Conservation (phyloP, 2,797 vertebrate species). For the Choloepus didactylus region DNA sequence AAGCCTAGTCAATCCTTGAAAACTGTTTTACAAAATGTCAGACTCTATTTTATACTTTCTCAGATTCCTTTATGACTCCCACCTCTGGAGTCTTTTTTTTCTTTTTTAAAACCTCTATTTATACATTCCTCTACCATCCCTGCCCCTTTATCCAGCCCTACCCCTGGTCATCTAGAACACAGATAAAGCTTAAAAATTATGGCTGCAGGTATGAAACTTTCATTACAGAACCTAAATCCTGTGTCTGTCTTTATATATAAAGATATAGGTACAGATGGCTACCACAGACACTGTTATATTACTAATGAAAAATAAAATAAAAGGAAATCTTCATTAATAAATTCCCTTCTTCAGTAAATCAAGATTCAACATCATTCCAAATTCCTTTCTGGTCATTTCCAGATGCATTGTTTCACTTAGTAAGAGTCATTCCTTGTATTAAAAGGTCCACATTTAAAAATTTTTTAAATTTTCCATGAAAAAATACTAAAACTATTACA, state of each 20-base stretch:
- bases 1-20: neutral
- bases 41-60: neutral
- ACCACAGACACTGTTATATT: neutral
- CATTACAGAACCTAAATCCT: neutral
- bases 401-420: neutral
- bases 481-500: neutral
- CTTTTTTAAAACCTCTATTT: neutral
- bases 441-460: neutral
- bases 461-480: neutral
- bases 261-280: neutral
- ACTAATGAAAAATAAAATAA: slow-evolving; percentile 9
- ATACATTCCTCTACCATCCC: neutral
- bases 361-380: neutral
- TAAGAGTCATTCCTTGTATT: neutral
- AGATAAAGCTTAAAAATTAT: neutral
- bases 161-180: neutral
- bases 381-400: neutral
- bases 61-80: too few species aligned
- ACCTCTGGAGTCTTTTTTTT: neutral
- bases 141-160: rapidly evolving
- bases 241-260: neutral
- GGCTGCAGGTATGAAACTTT: neutral
- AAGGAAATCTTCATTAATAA: neutral
- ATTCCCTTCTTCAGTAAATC: neutral
- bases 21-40: neutral